These are phyloP conservation scores for Atta texana DNA, from an alignment of 1,140 invertebrate genomes.

Conservation along the genomic window DNA sequence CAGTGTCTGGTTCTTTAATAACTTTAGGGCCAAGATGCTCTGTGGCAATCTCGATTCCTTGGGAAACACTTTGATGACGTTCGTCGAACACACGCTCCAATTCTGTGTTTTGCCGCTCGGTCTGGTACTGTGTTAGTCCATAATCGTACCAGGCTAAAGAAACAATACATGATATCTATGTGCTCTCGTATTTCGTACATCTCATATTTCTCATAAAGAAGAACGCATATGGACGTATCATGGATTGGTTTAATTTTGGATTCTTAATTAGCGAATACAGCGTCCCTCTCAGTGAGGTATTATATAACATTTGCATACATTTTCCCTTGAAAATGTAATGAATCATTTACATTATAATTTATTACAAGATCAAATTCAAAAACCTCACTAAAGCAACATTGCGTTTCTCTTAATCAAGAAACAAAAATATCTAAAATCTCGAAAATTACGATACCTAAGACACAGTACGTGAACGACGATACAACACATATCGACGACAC, in stretches of 20 bases:
- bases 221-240: constrained; percentile 60
- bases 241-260: neutral
- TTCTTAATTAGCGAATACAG: constrained; percentile 1
- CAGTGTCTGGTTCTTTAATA: constrained; percentile 91
- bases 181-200: neutral
- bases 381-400: constrained; percentile 16
- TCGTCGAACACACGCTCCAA: constrained; percentile 95
- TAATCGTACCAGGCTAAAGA: constrained; percentile 96
- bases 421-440: constrained; percentile 20
- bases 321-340: neutral
- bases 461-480: constrained; percentile 83
- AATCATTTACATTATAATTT: constrained; percentile 15
- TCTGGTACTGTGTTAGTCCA: constrained; percentile 93
- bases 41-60: constrained; percentile 88
- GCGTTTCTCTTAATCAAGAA: constrained; percentile 35
- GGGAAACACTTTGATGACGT: constrained; percentile 89
- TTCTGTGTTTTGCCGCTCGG: constrained; percentile 93
- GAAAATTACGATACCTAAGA: constrained; percentile 75
- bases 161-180: constrained; percentile 75
- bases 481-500: constrained; percentile 78
- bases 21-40: constrained; percentile 90
- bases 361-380: neutral
- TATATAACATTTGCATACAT: neutral
- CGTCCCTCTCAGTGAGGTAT: neutral
- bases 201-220: constrained; percentile 11